Base-by-base conservation (phyloP, 2,888 invertebrate species). In the Archips crataeganus region DNA sequence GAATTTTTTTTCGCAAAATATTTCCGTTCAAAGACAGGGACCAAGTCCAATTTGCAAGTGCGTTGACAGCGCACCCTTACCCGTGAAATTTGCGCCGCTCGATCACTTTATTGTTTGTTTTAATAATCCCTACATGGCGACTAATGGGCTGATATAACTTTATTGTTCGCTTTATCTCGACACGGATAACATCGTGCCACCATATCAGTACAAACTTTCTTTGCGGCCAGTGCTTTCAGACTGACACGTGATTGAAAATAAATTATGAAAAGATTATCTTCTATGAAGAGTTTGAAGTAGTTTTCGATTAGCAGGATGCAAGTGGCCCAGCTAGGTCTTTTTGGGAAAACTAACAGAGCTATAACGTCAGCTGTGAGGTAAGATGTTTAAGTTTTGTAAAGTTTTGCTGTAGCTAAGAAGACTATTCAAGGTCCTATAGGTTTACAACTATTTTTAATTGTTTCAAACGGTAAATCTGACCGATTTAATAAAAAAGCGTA, bases 91-190 rank as follows among this genome's bases (percentile, higher is more conserved):
- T 81, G 79, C 75, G 71, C 76, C 75, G 87, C 79, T 87, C 89
- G 82, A 90, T 90, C 89, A 88, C 81, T 79, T 75, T 75, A 77
- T 70, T 92, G 85, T 91, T 90, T 89, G 84, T 80, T 65, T 75
- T 85, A 82, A 79, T 87, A 89, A 91, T 90, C 89, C 83, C 77
- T 68, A 82, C 82, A 81, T 77, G 75, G 73, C 70, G 77, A 75
- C 83, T 90, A 90, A 91, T 90, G 87, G 89, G 74, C 78, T 81
- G 91, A 91, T 92, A 90, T 79, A 80, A 78, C 82, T 82, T 84
- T 86, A 87, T 87, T 90, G 88, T 86, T 82, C 78, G 70, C 70
- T 77, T 87, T 92, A 89, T 92, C 89, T 75, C 57, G 77, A 75
- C 78, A 78, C 77, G 81, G 84, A 82, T 85, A 85, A 80, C 76